These are phyloP conservation scores for Steinernema hermaphroditum DNA, from an alignment of 2,888 invertebrate species.

Conservation along the genomic window DNA sequence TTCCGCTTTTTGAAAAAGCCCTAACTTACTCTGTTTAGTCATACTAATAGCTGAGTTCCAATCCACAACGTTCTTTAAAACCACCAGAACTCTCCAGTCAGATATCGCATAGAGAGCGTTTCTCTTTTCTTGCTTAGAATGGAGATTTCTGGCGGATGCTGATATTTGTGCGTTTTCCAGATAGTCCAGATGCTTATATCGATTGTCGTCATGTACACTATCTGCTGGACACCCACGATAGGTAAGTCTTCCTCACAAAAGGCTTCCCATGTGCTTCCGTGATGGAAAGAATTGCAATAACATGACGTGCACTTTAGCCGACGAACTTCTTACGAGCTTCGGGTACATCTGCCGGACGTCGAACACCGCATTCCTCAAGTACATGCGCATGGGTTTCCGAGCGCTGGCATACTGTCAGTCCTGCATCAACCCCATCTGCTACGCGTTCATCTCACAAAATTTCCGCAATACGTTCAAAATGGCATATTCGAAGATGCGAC, in stretches of 20 bases:
- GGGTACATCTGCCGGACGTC: constrained; percentile 69
- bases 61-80: background rate
- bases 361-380: constrained; percentile 71
- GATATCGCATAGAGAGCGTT: too few species aligned
- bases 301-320: constrained; percentile 65
- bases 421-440: constrained; percentile 77
- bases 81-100: too few species aligned
- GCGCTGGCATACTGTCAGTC: constrained; percentile 74
- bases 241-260: constrained; percentile 35
- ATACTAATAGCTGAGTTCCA: background rate
- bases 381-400: constrained; percentile 73
- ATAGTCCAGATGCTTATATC: constrained; percentile 78
- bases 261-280: background rate
- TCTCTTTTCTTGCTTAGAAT: too few species aligned
- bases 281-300: background rate
- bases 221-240: constrained; percentile 75
- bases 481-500: constrained; percentile 55
- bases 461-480: constrained; percentile 58
- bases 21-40: too few species aligned
- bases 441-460: constrained; percentile 75
- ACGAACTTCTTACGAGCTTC: constrained; percentile 75
- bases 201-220: constrained; percentile 74
- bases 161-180: too few species aligned
- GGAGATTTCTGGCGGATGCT: too few species aligned
- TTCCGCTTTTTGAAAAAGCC: too few species aligned